A percentile compares a stretch with the other conserved stretches of the same genome.
Evolutionary conservation across 2,113 vertebrate genomes (phyloP).

Genomic region (Hystrix cristata): DNA sequence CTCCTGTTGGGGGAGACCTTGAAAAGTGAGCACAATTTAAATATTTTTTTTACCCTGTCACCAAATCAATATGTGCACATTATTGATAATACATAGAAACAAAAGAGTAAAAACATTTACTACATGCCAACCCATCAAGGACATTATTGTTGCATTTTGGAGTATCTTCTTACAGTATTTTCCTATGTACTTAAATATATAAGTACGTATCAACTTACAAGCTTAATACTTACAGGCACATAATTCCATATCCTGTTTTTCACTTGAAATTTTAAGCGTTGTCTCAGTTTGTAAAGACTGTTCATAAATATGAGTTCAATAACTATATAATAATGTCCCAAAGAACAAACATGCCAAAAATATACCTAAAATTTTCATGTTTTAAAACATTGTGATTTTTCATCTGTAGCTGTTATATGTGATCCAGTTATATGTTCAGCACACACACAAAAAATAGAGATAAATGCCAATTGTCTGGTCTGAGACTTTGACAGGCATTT

Average conservation of each 20-base stretch:
- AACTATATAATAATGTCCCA: constrained; percentile 27
- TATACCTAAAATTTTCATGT: constrained; percentile 16
- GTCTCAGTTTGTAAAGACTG: constrained; percentile 51
- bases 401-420: constrained; percentile 34
- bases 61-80: not conserved
- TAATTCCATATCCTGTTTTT: constrained; percentile 3
- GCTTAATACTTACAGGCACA: not conserved
- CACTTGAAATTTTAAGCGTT: constrained; percentile 58
- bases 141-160: not conserved
- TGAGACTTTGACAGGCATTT: constrained; percentile 2
- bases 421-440: constrained; percentile 33
- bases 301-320: constrained; percentile 43
- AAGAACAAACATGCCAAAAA: constrained; percentile 48
- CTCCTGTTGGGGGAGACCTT: not conserved
- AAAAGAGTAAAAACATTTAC: not conserved
- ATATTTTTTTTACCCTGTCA: not conserved
- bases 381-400: constrained; percentile 57
- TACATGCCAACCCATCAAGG: not conserved
- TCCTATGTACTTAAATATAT: not conserved
- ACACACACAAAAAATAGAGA: not conserved
- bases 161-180: not conserved
- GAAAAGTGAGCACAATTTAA: constrained; percentile 35
- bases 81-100: constrained; percentile 38
- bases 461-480: constrained; percentile 36
- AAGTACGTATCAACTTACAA: not conserved